A percentile compares a stretch with the other conserved stretches of the same genome.
These are phyloP conservation scores for Synanthedon andrenaeformis DNA, from an alignment of 2,888 invertebrate genomes.

Conservation along the genomic window DNA sequence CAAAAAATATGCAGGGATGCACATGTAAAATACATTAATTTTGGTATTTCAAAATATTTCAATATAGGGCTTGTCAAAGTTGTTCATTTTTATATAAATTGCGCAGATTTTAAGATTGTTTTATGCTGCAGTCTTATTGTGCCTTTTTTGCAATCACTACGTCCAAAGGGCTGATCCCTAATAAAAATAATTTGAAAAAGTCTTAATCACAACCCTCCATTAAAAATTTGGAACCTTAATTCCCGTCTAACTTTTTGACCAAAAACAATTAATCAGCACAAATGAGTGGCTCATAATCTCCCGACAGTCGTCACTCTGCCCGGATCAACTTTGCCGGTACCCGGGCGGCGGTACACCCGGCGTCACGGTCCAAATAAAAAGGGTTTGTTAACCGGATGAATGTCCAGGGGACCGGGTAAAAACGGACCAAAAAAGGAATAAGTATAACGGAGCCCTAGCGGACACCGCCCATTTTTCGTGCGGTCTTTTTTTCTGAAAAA, in stretches of 20 bases:
- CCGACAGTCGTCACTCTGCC: constrained; percentile 3
- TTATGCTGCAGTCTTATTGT: no score
- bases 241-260: not conserved
- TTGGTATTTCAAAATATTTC: no score
- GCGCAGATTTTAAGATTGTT: no score
- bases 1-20: no score
- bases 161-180: no score
- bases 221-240: not conserved
- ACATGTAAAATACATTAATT: no score
- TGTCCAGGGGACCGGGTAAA: constrained; percentile 2
- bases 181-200: no score
- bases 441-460: constrained; percentile 5
- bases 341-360: no score
- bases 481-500: constrained; percentile 4
- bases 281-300: constrained; percentile 10
- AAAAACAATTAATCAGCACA: constrained; percentile 10
- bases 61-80: no score
- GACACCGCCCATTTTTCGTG: constrained; percentile 10
- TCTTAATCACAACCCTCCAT: no score
- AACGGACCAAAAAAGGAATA: constrained; percentile 7
- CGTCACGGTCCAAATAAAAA: constrained; percentile 10
- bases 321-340: not conserved
- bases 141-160: no score
- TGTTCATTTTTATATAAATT: no score
- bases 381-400: constrained; percentile 6